phyloP scores from a whole-genome alignment of 1,140 invertebrate genomes.

The Tetraneura akinire region DNA sequence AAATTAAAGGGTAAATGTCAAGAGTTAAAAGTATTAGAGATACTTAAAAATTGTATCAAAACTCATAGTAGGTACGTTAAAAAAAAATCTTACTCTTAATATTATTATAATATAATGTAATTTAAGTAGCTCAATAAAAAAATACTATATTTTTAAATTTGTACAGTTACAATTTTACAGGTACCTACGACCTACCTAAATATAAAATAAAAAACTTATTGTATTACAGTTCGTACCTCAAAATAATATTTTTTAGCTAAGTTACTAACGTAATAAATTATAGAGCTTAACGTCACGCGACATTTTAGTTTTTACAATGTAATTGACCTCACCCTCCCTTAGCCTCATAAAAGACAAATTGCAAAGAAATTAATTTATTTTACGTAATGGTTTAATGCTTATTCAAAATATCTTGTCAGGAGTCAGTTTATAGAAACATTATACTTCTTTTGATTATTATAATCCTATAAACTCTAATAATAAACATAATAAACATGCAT shows the following conservation, averaged over 20 bases:
- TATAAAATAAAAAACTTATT: too few relatives aligned
- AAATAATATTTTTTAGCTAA: conserved; percentile 37
- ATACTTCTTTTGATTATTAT: too few relatives aligned
- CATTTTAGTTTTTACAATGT: conserved; percentile 21
- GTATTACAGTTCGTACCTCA: not conserved
- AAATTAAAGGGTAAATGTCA: too few relatives aligned
- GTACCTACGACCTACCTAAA: too few relatives aligned
- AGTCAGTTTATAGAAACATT: conserved; percentile 9
- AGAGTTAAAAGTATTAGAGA: too few relatives aligned
- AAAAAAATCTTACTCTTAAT: not conserved
- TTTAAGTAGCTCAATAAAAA: not conserved
- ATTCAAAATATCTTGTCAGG: not conserved
- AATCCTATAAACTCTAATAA: too few relatives aligned
- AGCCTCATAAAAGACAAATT: not conserved
- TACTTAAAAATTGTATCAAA: not conserved
- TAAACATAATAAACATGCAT: not conserved
- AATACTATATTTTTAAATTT: not conserved
- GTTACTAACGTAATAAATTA: conserved; percentile 43
- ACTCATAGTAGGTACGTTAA: too few relatives aligned
- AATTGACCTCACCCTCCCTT: not conserved
- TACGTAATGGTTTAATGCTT: not conserved
- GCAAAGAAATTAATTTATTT: conserved; percentile 25
- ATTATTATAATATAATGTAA: too few relatives aligned
- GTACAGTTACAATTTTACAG: not conserved
- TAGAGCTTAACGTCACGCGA: conserved; percentile 31